Base-by-base conservation (phyloP, 2,113 vertebrate species). In the Haemorhous mexicanus region DNA sequence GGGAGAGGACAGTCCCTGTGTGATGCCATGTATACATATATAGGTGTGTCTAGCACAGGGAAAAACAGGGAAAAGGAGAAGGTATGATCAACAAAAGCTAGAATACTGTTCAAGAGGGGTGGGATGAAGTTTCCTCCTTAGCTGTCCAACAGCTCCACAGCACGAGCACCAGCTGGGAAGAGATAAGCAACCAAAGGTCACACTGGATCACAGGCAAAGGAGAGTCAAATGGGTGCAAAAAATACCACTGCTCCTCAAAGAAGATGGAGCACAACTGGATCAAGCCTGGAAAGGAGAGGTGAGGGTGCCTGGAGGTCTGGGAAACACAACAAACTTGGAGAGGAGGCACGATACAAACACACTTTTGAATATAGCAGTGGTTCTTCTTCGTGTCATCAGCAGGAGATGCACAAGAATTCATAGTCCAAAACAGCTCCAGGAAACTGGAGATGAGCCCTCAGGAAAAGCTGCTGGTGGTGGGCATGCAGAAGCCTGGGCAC, bases 311-410 rank as follows among this genome's bases (percentile, higher is more conserved):
- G 35, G 58, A 89, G 24, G 16, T 64, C 58, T 50, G 64, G 33
- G 64, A 73, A 90, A 49, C 14, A 23, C 21, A 49, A 46, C 5
- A 10, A 18, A 35, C 8, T 13, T 0, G 1, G 52, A 58, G 14
- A 5, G 32, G n/a, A 88, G 16, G 32, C n/a, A 22, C 0, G 0
- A 43, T n/a, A 23, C 20, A 76, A 59, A 73, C 26, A 15, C 3
- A 12, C 13, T 28, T 46, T 75, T 9, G 7, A 49, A 69, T 10
- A 62, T 0, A 11, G 8, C 22, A 49, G n/a, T 28, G n/a, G 13
- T 16, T 77, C 55, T 88, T 44, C 32, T 46, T 75, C 0, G 0
- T 24, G 5, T 30, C 2, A 0, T 58, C n/a, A 17, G 24, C 59
- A 43, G 47, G 1, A 15, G 39, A 79, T 10, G 6, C 28, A 11